Conservation (phyloP, 1,140 invertebrate species). For the Palaemon carinicauda region DNA sequence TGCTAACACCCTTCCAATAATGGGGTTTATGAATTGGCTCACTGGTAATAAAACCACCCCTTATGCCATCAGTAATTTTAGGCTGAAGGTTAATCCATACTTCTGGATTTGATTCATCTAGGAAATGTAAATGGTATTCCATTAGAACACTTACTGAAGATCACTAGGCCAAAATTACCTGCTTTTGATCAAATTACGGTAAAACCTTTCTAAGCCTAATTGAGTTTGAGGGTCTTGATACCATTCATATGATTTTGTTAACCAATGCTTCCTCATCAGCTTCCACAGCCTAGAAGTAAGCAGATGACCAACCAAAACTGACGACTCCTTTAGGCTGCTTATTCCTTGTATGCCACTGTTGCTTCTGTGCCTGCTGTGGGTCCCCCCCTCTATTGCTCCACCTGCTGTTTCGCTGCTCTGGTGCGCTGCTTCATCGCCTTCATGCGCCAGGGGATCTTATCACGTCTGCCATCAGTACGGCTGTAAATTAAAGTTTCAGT, state of each 20-base stretch:
- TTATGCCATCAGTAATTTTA: neutral
- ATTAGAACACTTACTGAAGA: too few species aligned
- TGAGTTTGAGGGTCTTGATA: neutral
- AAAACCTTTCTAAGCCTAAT: neutral
- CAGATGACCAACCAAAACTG: conserved; percentile 26
- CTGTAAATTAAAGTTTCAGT: neutral
- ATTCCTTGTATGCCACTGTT: conserved; percentile 24
- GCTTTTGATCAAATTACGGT: neutral
- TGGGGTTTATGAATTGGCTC: conserved; percentile 6
- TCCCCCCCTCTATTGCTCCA: conserved; percentile 45
- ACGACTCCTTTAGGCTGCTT: conserved; percentile 27
- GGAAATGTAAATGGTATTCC: too few species aligned
- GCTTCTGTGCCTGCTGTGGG: conserved; percentile 45
- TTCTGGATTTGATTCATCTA: too few species aligned
- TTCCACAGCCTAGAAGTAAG: conserved; percentile 12
- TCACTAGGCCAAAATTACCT: too few species aligned
- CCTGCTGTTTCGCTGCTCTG: conserved; percentile 51
- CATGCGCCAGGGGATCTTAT: conserved; percentile 52
- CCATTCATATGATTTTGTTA: neutral
- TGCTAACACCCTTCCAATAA: neutral
- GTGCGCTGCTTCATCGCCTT: conserved; percentile 56
- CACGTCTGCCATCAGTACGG: conserved; percentile 47
- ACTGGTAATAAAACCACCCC: neutral
- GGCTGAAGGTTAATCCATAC: too few species aligned
- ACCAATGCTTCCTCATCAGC: conserved; percentile 20